Percentiles rank a stretch among this genome's conserved stretches.
phyloP scores from a whole-genome alignment of 2,113 vertebrate genomes.

The Sander lucioperca region DNA sequence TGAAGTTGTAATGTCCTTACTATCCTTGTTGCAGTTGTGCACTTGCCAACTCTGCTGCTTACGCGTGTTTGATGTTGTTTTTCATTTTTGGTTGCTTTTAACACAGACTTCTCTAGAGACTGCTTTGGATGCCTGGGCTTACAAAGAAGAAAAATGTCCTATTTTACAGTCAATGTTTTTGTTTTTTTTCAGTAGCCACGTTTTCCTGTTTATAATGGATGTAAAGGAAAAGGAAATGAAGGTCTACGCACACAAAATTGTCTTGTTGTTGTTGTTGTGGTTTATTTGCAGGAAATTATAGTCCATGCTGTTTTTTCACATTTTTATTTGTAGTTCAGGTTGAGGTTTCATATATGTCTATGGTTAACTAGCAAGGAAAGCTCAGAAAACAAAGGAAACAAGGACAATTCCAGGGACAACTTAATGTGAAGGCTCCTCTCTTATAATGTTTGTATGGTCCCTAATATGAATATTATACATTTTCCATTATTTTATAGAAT shows the following conservation, averaged over 20 bases:
- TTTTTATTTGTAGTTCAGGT: slow-evolving; percentile 13
- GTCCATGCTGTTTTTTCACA: not conserved
- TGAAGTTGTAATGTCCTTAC: slow-evolving; percentile 56
- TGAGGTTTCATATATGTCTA: not conserved
- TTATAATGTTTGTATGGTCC: not conserved
- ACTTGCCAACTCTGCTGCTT: slow-evolving; percentile 56
- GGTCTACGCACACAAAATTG: not conserved
- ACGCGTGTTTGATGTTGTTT: slow-evolving; percentile 63
- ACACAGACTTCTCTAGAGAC: slow-evolving; percentile 61
- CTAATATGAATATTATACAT: too few species aligned
- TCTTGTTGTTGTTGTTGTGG: slow-evolving; percentile 27
- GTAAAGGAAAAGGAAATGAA: slow-evolving; percentile 15
- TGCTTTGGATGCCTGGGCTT: slow-evolving; percentile 37
- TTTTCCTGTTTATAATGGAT: slow-evolving; percentile 20
- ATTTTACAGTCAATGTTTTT: slow-evolving; percentile 6
- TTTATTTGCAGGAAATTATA: slow-evolving; percentile 25
- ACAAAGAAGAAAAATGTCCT: slow-evolving; percentile 56
- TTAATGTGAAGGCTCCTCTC: not conserved
- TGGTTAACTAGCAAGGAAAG: not conserved
- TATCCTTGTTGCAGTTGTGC: slow-evolving; percentile 44
- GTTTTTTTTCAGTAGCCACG: slow-evolving; percentile 6
- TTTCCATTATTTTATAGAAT: too few species aligned
- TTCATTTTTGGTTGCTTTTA: slow-evolving; percentile 62
- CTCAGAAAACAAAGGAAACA: not conserved
- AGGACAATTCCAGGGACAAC: not conserved